These are phyloP conservation scores for Damaliscus lunatus DNA, from an alignment of 2,113 vertebrate genomes.

Conservation along the genomic window DNA sequence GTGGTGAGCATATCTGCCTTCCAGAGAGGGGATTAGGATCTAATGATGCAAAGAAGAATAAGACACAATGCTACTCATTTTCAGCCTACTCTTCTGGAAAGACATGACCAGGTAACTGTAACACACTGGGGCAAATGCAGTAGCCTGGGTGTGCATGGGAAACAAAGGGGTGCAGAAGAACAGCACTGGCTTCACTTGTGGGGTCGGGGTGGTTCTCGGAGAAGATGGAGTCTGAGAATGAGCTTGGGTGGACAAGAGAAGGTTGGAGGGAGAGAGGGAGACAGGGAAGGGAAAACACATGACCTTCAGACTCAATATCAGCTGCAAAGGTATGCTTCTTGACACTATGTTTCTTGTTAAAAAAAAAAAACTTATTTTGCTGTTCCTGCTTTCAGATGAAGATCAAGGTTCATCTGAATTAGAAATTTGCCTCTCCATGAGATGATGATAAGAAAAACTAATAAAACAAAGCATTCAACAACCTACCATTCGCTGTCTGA, in stretches of 20 bases:
- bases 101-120: neutral
- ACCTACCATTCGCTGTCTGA: neutral
- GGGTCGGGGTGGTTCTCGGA: neutral
- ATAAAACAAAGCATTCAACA: neutral
- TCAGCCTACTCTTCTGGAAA: neutral
- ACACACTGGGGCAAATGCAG: neutral
- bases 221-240: neutral
- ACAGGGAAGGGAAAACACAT: neutral
- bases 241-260: neutral
- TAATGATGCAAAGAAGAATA: neutral
- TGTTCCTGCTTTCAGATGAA: neutral
- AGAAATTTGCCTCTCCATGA: neutral
- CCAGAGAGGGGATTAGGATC: constrained; percentile 27
- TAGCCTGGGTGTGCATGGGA: neutral
- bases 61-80: neutral
- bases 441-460: neutral
- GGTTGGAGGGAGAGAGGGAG: neutral
- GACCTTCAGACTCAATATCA: neutral
- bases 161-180: neutral
- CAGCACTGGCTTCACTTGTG: neutral
- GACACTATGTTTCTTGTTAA: neutral
- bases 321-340: neutral
- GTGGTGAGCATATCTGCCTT: constrained; percentile 87
- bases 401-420: neutral
- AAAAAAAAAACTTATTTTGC: neutral